Base-by-base conservation (phyloP, 2,113 vertebrate genomes). In the Desmodus rotundus region DNA sequence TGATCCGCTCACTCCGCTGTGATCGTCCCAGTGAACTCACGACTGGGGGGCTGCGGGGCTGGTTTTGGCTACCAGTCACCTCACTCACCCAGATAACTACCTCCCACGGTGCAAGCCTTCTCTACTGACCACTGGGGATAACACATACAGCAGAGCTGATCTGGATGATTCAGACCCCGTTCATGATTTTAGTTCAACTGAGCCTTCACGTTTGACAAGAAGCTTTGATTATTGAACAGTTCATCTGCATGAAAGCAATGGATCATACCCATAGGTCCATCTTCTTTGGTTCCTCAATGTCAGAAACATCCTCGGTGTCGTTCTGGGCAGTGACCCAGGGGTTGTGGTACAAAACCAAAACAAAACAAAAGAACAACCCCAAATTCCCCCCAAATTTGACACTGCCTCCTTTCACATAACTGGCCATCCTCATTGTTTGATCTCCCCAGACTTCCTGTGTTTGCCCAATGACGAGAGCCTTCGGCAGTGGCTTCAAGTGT, bases 181-280 rank as follows among this genome's bases (percentile, higher is more conserved):
- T 96, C 68, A 50, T 74, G 78, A 94, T 72, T 95, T 68, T 86
- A 84, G 88, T 94, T 92, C 95, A 90, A 76, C 16, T 52, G 90
- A 92, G 76, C n/a, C 72, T 95, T 73, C 33, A 15, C 91, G 63
- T 93, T 80, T 63, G 82, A 91, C 81, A 95, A 90, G 72, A 85
- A 86, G 68, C 58, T 67, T 17, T 54, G 89, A 96, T 96, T 88
- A 96, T 0, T 70, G 84, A 94, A 84, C 36, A 63, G 91, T 61
- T 88, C 78, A 91, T 93, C 88, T 86, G 54, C 61, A 91, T 93
- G 82, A 88, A 95, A 82, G 88, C 56, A 70, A 92, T 78, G 85
- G 56, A 1, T 91, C 54, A 38, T 22, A 47, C 28, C 33, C 24
- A 28, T 16, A 74, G 47, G n/a, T n/a, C 52, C 45, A 31, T 87